Evolutionary conservation across 2,113 vertebrate genomes (phyloP).

Genomic region (Kryptolebias marmoratus): DNA sequence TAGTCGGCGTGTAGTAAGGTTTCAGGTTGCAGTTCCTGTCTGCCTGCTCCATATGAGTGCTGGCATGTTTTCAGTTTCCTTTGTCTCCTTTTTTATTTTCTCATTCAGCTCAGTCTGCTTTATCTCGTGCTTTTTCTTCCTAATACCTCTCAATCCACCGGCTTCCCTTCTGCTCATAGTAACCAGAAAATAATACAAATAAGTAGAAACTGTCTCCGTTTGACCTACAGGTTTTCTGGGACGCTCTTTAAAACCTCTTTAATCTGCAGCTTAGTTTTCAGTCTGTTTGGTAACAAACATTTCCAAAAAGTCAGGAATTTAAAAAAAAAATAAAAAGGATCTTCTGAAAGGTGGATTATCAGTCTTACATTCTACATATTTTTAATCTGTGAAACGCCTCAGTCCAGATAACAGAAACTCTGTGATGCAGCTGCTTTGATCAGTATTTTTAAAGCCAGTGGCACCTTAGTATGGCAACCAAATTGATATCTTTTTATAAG

Average conservation of each 20-base stretch:
- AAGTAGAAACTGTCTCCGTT: slow-evolving; percentile 40
- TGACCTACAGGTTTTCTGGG: slow-evolving; percentile 44
- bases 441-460: not conserved
- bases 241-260: slow-evolving; percentile 34
- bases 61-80: not conserved
- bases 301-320: slow-evolving; percentile 29
- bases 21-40: too few relatives aligned
- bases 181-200: slow-evolving; percentile 3
- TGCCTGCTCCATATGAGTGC: not conserved
- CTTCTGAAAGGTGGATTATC: not conserved
- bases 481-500: slow-evolving; percentile 8
- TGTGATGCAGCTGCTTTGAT: not conserved
- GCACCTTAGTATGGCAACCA: not conserved
- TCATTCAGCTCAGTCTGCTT: not conserved
- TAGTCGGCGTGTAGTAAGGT: too few relatives aligned
- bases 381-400: not conserved
- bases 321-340: too few relatives aligned
- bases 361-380: slow-evolving; percentile 2
- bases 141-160: slow-evolving; percentile 14
- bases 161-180: slow-evolving; percentile 4
- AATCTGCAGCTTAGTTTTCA: slow-evolving; percentile 57
- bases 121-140: slow-evolving; percentile 22
- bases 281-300: slow-evolving; percentile 40
- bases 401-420: not conserved
- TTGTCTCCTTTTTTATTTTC: slow-evolving; percentile 8